phyloP scores from a whole-genome alignment of 2,797 vertebrate genomes.

The Acanthurus lineatus region DNA sequence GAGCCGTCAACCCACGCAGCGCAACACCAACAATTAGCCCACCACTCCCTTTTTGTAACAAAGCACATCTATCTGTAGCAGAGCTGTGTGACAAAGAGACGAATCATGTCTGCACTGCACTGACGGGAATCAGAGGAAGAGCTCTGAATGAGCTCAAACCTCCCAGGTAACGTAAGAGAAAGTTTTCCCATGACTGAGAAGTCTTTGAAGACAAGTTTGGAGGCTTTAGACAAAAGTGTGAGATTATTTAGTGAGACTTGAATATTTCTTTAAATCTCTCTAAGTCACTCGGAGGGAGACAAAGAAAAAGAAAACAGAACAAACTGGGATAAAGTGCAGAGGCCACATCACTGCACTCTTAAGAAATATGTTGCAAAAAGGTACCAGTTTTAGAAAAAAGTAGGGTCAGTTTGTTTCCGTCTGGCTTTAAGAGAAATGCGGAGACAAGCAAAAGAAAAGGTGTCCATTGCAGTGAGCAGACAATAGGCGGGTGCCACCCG shows the following conservation, averaged over 20 bases:
- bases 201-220: conserved; percentile 50
- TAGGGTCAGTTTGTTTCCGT: conserved; percentile 23
- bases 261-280: neutral
- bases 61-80: conserved; percentile 62
- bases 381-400: conserved; percentile 3
- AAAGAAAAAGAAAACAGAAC: neutral
- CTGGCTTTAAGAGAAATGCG: conserved; percentile 31
- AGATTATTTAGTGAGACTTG: conserved; percentile 17
- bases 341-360: neutral
- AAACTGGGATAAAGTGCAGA: conserved; percentile 1
- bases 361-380: conserved; percentile 3
- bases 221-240: conserved; percentile 34
- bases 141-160: conserved; percentile 51
- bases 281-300: neutral
- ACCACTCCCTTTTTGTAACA: conserved; percentile 70
- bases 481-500: conserved; percentile 72
- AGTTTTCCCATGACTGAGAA: conserved; percentile 64
- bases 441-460: conserved; percentile 41
- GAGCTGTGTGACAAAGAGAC: conserved; percentile 56
- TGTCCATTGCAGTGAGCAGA: conserved; percentile 65
- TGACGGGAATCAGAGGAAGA: conserved; percentile 37
- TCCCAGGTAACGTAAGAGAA: conserved; percentile 42
- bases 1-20: conserved; percentile 50
- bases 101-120: conserved; percentile 45
- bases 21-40: conserved; percentile 59